Evolutionary conservation across 2,888 invertebrate species (phyloP), one percentile per base, ranked within the genome.

Genomic region (Eudasyphora cyanicolor): DNA sequence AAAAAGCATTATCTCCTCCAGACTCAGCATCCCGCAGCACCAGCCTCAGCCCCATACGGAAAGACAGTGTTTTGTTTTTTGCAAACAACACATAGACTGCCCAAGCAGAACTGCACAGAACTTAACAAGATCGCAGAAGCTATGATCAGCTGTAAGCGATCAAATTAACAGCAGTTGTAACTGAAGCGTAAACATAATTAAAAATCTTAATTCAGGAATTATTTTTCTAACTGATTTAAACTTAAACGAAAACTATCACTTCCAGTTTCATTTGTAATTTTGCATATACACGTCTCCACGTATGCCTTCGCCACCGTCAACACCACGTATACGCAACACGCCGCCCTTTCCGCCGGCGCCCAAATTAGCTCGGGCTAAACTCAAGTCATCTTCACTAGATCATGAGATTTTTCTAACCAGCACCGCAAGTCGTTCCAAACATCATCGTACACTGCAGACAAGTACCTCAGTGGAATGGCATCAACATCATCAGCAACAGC

Each of bases 351-450:
- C 77, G 21, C 84, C 81, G 70, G 29, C 82, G 57, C 81, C 80
- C 17, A 85, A 84, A 75, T 77, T 84, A 82, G 82, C 85, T 57
- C 79, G 78, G 49, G 79, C 87, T 64, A 89, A 88, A 85, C 86
- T 88, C 82, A 89, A 89, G 76, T 90, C 90, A 29, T 88, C 89
- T 10, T 90, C 90, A 27, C 81, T 90, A 73, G 90, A 90, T 83
- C 89, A 89, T 80, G 90, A 90, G 82, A 88, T 89, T 64, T 90
- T 89, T 64, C 85, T 88, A 62, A 73, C 87, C 86, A 57, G 77
- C 6, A 70, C 87, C 86, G 45, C 77, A 4, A 90, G 88, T 81
- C 87, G 90, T 67, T 82, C 81, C 27, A 87, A 88, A 32, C 24
- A 62, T 14, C 67, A 67, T 14, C 67, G 78, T 60, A 64, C 84